A percentile compares a stretch with the other conserved stretches of the same genome.
These are phyloP conservation scores for Montipora capitata DNA, from an alignment of 92 coral and sea anemone genomes.

Conservation along the genomic window DNA sequence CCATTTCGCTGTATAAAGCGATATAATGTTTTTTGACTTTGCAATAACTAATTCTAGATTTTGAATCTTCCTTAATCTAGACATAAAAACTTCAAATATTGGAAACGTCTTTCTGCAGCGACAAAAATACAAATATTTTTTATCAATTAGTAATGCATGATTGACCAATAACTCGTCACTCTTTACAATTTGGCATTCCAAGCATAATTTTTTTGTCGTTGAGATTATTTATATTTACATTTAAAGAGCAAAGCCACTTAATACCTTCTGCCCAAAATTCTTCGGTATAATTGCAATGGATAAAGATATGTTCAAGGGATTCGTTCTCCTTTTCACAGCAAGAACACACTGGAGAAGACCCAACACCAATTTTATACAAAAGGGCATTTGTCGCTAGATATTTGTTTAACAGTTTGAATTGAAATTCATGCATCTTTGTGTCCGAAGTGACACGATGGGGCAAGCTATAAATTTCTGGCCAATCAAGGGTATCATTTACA, in stretches of 20 bases:
- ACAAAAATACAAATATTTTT: background rate
- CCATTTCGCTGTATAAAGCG: background rate
- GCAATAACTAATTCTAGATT: background rate
- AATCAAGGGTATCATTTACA: slow-evolving; percentile 25
- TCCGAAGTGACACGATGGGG: slow-evolving; percentile 30
- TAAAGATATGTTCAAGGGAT: slow-evolving; percentile 5
- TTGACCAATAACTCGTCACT: background rate
- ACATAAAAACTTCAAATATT: background rate
- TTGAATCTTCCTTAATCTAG: slow-evolving; percentile 2
- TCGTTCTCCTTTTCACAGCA: background rate
- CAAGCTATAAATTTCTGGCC: slow-evolving; percentile 28
- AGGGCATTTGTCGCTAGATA: too few relatives aligned
- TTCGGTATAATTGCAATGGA: slow-evolving; percentile 12
- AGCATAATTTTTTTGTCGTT: slow-evolving; percentile 15
- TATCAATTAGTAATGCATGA: background rate
- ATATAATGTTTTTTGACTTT: background rate
- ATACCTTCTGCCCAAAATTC: slow-evolving; percentile 18
- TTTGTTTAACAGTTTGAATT: too few relatives aligned
- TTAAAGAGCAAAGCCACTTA: slow-evolving; percentile 10
- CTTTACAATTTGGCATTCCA: background rate
- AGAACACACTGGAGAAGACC: too few relatives aligned
- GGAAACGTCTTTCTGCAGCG: background rate
- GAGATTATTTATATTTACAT: slow-evolving; percentile 8
- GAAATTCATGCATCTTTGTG: slow-evolving; percentile 26
- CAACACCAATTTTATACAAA: too few relatives aligned